Conservation (phyloP, 2,888 invertebrate genomes). For the Lottia gigantea region DNA sequence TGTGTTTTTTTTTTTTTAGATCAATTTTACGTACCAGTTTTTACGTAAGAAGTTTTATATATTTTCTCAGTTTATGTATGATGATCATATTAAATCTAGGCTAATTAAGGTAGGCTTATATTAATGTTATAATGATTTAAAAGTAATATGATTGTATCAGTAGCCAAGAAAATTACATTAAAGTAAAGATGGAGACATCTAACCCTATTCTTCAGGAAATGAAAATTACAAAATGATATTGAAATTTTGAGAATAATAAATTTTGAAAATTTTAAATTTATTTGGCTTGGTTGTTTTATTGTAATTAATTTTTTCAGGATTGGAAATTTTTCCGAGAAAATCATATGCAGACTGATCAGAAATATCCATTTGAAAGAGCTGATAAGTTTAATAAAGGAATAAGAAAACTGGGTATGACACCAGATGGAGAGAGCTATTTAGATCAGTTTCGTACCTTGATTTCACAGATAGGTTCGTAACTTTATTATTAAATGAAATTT, state of each 20-base stretch:
- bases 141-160: too few relatives aligned
- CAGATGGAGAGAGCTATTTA: slow-evolving; percentile 87
- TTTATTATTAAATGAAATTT: too few relatives aligned
- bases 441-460: slow-evolving; percentile 93
- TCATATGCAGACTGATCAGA: slow-evolving; percentile 75
- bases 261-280: too few relatives aligned
- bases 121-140: too few relatives aligned
- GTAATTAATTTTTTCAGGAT: slow-evolving; percentile 71
- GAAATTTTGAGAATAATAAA: too few relatives aligned
- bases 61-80: slow-evolving; percentile 96
- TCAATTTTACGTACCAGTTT: slow-evolving; percentile 79
- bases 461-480: slow-evolving; percentile 83
- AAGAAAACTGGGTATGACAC: slow-evolving; percentile 82
- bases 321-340: slow-evolving; percentile 84
- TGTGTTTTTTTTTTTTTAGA: slow-evolving; percentile 48
- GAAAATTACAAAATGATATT: too few relatives aligned
- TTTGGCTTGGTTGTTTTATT: too few relatives aligned
- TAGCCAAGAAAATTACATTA: too few relatives aligned
- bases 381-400: slow-evolving; percentile 94
- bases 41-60: slow-evolving; percentile 90
- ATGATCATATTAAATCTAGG: slow-evolving; percentile 96
- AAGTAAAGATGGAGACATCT: too few relatives aligned
- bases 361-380: slow-evolving; percentile 85
- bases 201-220: too few relatives aligned
- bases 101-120: slow-evolving; percentile 76